Conservation (phyloP, 2,888 invertebrate genomes). For the Xanthia togata region DNA sequence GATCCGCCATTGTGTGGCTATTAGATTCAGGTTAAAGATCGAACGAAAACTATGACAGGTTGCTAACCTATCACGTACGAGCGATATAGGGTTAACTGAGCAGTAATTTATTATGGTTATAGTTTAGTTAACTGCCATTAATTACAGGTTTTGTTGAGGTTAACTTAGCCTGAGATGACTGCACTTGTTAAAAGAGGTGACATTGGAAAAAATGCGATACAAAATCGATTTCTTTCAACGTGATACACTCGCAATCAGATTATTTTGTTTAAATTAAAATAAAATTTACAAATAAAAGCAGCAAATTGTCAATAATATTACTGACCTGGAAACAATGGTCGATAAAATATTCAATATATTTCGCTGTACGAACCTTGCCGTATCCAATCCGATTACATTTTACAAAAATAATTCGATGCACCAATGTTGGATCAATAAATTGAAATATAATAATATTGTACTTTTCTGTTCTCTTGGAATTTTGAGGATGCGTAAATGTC, state of each 20-base stretch:
- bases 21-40: slow-evolving; percentile 53
- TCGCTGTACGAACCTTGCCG: slow-evolving; percentile 70
- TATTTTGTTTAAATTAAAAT: slow-evolving; percentile 22
- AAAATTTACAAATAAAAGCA: slow-evolving; percentile 43
- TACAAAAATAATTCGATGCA: slow-evolving; percentile 65
- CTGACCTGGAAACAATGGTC: slow-evolving; percentile 78
- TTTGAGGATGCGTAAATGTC: slow-evolving; percentile 1
- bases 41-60: slow-evolving; percentile 26
- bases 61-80: slow-evolving; percentile 56
- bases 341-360: slow-evolving; percentile 82
- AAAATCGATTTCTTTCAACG: not conserved
- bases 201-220: not conserved
- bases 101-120: slow-evolving; percentile 44
- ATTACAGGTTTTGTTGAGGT: slow-evolving; percentile 29
- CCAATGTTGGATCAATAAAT: slow-evolving; percentile 38
- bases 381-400: slow-evolving; percentile 72
- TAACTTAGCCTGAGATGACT: slow-evolving; percentile 10
- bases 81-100: slow-evolving; percentile 53
- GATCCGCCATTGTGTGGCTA: slow-evolving; percentile 38
- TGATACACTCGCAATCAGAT: not conserved
- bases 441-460: slow-evolving; percentile 26
- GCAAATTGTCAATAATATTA: slow-evolving; percentile 65
- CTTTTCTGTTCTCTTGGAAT: slow-evolving; percentile 26
- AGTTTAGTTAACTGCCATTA: slow-evolving; percentile 37
- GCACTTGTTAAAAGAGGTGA: not conserved